A percentile compares a stretch with the other conserved stretches of the same genome.
Conservation (phyloP, 2,113 vertebrate species). For the Chaetodon trifascialis region DNA sequence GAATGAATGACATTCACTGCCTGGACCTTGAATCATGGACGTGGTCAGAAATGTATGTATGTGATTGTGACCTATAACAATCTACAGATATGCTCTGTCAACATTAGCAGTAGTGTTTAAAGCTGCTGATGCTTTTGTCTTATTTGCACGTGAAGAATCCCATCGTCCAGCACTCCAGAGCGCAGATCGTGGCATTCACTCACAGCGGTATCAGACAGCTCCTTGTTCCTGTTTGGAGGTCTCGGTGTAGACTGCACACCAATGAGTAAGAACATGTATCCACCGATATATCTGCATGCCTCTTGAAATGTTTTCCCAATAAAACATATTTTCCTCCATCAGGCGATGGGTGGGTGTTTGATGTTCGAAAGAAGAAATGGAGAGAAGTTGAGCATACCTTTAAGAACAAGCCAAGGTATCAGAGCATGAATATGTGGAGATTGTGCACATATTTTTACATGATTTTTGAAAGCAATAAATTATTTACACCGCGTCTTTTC, state of each 20-base stretch:
- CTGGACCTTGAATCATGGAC: constrained; percentile 92
- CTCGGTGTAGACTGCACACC: constrained; percentile 92
- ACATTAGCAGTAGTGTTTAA: not conserved
- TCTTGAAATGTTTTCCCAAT: not conserved
- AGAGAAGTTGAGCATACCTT: constrained; percentile 89
- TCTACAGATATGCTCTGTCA: not conserved
- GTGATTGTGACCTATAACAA: constrained; percentile 28
- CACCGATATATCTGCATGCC: not conserved
- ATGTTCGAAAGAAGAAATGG: constrained; percentile 89
- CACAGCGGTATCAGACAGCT: constrained; percentile 88
- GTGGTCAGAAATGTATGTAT: constrained; percentile 95
- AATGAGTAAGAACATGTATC: constrained; percentile 87
- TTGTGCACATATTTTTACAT: not conserved
- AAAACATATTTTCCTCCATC: not conserved
- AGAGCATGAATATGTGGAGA: not conserved
- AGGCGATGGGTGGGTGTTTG: constrained; percentile 92
- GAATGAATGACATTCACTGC: constrained; percentile 92
- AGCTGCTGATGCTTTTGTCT: not conserved
- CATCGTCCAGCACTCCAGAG: constrained; percentile 82
- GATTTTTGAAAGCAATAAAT: not conserved
- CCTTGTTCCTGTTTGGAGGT: constrained; percentile 94
- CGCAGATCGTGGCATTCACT: constrained; percentile 95
- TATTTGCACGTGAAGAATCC: constrained; percentile 68
- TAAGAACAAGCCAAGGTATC: constrained; percentile 91
- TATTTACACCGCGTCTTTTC: not conserved